Percentiles rank a stretch among this genome's conserved stretches.
These are phyloP conservation scores for Dermolepida albohirtum DNA, from an alignment of 2,888 invertebrate genomes.

Conservation along the genomic window DNA sequence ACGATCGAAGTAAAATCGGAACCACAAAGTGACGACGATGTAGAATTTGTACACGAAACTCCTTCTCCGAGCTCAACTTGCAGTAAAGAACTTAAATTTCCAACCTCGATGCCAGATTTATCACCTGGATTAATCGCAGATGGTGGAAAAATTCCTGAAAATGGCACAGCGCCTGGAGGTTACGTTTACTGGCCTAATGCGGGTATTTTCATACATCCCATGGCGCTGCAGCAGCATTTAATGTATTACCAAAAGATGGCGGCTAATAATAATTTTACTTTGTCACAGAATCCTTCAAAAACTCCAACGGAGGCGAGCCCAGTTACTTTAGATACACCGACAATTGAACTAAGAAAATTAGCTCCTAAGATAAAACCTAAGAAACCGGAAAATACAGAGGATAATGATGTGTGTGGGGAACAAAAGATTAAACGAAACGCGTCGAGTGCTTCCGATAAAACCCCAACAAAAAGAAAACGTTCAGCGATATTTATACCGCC, in stretches of 20 bases:
- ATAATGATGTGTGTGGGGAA: slow-evolving; percentile 65
- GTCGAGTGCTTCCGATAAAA: slow-evolving; percentile 57
- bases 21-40: slow-evolving; percentile 68
- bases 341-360: slow-evolving; percentile 61
- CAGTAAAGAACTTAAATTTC: slow-evolving; percentile 52
- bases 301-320: slow-evolving; percentile 51
- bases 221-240: slow-evolving; percentile 78
- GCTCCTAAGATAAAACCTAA: slow-evolving; percentile 59
- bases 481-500: slow-evolving; percentile 89
- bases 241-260: slow-evolving; percentile 82
- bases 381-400: slow-evolving; percentile 52
- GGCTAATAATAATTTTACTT: slow-evolving; percentile 64
- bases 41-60: slow-evolving; percentile 63
- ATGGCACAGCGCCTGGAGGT: slow-evolving; percentile 64
- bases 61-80: slow-evolving; percentile 56
- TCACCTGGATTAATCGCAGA: slow-evolving; percentile 62
- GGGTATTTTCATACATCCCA: slow-evolving; percentile 79
- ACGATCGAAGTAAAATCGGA: slow-evolving; percentile 71
- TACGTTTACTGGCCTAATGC: slow-evolving; percentile 79
- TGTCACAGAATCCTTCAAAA: slow-evolving; percentile 56
- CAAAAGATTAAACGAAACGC: slow-evolving; percentile 64
- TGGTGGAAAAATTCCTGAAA: slow-evolving; percentile 65
- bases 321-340: slow-evolving; percentile 41
- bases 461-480: slow-evolving; percentile 78
- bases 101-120: slow-evolving; percentile 48